Percentiles rank a stretch among this genome's conserved stretches.
Conservation (phyloP, 1,140 invertebrate genomes). For the Achroia grisella region DNA sequence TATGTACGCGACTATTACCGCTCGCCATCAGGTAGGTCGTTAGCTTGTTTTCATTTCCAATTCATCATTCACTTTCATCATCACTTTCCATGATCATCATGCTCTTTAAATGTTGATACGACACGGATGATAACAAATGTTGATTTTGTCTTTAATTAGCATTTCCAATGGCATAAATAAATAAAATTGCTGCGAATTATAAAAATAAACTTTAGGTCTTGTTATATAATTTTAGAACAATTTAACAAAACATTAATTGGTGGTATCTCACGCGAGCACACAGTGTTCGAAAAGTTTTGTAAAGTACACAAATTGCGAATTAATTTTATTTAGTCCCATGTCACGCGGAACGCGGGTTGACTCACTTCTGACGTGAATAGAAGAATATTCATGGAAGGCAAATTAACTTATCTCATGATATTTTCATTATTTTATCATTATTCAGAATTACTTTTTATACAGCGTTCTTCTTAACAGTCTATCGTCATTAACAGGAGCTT, state of each 20-base stretch:
- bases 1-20: too few species aligned
- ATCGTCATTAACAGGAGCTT: too few species aligned
- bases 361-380: background rate
- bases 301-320: background rate
- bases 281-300: background rate
- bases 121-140: background rate
- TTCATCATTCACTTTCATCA: too few species aligned
- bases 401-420: too few species aligned
- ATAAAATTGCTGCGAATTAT: background rate
- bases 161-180: background rate
- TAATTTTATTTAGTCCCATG: slow-evolving; percentile 2
- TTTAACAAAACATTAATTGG: background rate
- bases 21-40: too few species aligned
- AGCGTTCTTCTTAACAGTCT: too few species aligned
- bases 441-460: too few species aligned
- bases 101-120: too few species aligned
- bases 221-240: background rate
- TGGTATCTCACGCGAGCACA: background rate
- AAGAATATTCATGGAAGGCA: too few species aligned
- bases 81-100: too few species aligned
- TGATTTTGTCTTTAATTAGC: background rate
- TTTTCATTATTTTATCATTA: too few species aligned
- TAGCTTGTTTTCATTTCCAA: too few species aligned
- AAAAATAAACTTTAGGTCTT: background rate
- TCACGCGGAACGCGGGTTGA: background rate